Evolutionary conservation across 2,797 vertebrate genomes (phyloP), one percentile per base, ranked within the genome.

Genomic region (Poeciliopsis infans): DNA sequence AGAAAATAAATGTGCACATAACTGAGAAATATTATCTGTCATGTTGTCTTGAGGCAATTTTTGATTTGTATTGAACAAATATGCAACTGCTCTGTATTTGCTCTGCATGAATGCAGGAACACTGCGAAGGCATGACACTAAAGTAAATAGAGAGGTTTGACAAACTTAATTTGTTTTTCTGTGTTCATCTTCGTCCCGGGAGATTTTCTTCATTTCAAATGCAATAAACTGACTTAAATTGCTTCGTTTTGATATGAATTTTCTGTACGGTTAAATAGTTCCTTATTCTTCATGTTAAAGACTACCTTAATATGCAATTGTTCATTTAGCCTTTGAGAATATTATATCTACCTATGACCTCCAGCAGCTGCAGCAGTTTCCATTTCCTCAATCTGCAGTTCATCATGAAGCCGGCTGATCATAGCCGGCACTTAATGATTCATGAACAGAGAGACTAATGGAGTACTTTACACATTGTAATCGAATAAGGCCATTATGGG

Each of bases 351-450:
- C 90, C 90, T 91, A 84, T 94, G 88, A 91, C 91, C 86, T 89
- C 88, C 70, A 85, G 87, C 91, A 84, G 89, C 90, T 93, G 86
- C 79, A 81, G 87, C 88, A 87, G 84, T 91, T 91, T 90, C 85
- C 87, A 93, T 93, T 94, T 94, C 90, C 89, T 93, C 93, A 86
- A 89, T 92, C 86, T 82, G 83, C 86, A 87, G 94, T 95, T 94
- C 92, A 95, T 94, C 93, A 94, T 90, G 86, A 88, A 92, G 89
- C 90, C 33, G 89, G 89, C 90, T 91, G 93, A 94, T 94, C 93
- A 95, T 95, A 94, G 92, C 92, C 91, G 89, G 92, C 87, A 89
- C 91, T 95, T 95, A 95, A 95, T 95, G 95, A 95, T 95, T 96
- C 93, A 96, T 95, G 95, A 95, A 94, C 89, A 84, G 91, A 91